Base-by-base conservation (phyloP, 2,797 vertebrate genomes). In the Parauchenoglanis ngamensis region DNA sequence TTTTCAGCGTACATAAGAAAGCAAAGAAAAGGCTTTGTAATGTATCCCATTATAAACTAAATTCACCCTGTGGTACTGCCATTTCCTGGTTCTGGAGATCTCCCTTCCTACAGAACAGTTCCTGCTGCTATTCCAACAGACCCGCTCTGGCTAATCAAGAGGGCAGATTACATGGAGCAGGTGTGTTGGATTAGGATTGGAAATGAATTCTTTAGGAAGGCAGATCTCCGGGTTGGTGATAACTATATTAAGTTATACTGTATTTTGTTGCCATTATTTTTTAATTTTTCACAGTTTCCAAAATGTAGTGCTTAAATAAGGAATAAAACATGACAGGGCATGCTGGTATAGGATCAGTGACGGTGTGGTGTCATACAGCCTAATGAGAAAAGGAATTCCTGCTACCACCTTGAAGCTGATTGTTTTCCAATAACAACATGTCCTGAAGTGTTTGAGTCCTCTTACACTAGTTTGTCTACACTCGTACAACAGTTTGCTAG, bases 191-290 rank as follows among this genome's bases (percentile, higher is more conserved):
- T 65, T 67, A 67, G 80, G 13, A 49, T 12, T 82, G 23, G 31
- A 83, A 83, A 83, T 54, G 21, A 49, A 44, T 75, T 52, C 44
- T 15, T 25, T 56, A 56, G 75, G 75, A 77, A 77, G 52, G 52
- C 75, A 54, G 75, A 77, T 77, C 49, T 77, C 75, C 75, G 56
- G n/a, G 15, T 77, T 56, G n/a, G n/a, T 77, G 49, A 56, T 77
- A 49, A 77, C 31, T 77, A 28, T 28, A 76, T 49, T 75, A 13
- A 2, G 5, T 28, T 52, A 52, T 76, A n/a, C 2, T 49, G 4
- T 28, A 76, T 52, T 75, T 76, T 52, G 44, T 52, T n/a, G 73
- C 46, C 46, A 44, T 40, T 23, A 4, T 72, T 21, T 72, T 40
- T 28, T 68, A 6, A 5, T 31, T 31, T 68, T 6, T 15, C 2